Conservation (phyloP, 2,113 vertebrate genomes). For the Pluvialis apricaria region DNA sequence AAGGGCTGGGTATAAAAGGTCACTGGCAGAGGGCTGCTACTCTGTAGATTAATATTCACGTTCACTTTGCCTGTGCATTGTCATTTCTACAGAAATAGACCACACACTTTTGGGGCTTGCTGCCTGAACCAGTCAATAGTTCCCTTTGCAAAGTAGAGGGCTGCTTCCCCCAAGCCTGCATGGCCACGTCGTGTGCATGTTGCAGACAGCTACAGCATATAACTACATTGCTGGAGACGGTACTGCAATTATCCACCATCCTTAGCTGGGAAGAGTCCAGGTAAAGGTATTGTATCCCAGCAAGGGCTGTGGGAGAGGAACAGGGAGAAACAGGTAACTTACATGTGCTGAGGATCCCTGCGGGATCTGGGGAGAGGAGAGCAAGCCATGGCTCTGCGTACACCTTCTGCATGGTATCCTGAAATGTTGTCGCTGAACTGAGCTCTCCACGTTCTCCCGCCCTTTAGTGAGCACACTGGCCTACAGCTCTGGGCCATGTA, state of each 20-base stretch:
- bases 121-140: neutral
- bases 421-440: neutral
- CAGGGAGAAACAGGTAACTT: neutral
- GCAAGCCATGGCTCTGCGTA: neutral
- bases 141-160: neutral
- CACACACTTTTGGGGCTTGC: accelerated
- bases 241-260: neutral
- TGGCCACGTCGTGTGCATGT: accelerated
- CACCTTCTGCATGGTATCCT: neutral
- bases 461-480: neutral
- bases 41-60: neutral
- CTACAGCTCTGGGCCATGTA: neutral
- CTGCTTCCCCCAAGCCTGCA: neutral
- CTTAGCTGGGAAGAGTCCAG: neutral
- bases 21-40: neutral
- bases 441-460: accelerated
- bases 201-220: neutral
- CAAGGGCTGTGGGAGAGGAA: neutral
- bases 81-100: neutral
- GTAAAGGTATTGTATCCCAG: too few species aligned
- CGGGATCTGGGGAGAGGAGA: accelerated
- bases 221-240: accelerated
- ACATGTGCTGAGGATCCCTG: neutral
- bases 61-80: neutral
- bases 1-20: neutral